Evolutionary conservation across 2,888 invertebrate species (phyloP).

Genomic region (Druceiella hillmani): DNA sequence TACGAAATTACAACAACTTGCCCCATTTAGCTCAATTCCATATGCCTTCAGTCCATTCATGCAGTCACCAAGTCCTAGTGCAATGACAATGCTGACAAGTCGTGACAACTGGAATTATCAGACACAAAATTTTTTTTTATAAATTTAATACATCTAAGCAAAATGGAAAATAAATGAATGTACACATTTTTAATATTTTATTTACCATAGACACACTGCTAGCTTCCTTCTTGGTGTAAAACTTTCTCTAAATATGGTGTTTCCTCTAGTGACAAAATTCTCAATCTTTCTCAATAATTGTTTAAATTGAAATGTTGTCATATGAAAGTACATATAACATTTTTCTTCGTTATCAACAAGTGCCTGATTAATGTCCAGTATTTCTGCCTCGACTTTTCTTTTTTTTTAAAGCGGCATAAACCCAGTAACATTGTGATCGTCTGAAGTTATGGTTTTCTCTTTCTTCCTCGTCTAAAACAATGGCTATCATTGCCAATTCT

Average conservation of each 20-base stretch:
- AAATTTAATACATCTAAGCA: too few species aligned
- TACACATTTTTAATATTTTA: too few species aligned
- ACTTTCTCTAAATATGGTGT: constrained; percentile 13
- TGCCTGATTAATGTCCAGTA: constrained; percentile 19
- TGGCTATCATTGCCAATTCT: constrained; percentile 8
- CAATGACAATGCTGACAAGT: too few species aligned
- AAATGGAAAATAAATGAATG: too few species aligned
- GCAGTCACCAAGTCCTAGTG: too few species aligned
- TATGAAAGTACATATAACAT: too few species aligned
- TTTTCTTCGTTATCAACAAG: constrained; percentile 17
- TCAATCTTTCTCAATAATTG: constrained; percentile 11
- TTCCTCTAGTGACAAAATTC: constrained; percentile 12
- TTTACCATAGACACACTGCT: constrained; percentile 15
- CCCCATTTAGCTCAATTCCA: too few species aligned
- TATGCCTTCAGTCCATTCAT: too few species aligned
- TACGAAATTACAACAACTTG: too few species aligned
- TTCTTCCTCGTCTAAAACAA: constrained; percentile 9
- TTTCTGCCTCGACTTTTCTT: constrained; percentile 18
- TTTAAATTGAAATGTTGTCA: constrained; percentile 13
- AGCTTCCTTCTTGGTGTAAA: constrained; percentile 12
- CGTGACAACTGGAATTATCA: too few species aligned
- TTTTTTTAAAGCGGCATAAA: constrained; percentile 6
- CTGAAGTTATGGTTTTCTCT: constrained; percentile 6
- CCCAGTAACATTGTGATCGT: constrained; percentile 10
- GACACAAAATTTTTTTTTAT: too few species aligned